Percentiles rank a stretch among this genome's conserved stretches.
phyloP scores from a whole-genome alignment of 2,113 vertebrate genomes.

The Scomber japonicus region DNA sequence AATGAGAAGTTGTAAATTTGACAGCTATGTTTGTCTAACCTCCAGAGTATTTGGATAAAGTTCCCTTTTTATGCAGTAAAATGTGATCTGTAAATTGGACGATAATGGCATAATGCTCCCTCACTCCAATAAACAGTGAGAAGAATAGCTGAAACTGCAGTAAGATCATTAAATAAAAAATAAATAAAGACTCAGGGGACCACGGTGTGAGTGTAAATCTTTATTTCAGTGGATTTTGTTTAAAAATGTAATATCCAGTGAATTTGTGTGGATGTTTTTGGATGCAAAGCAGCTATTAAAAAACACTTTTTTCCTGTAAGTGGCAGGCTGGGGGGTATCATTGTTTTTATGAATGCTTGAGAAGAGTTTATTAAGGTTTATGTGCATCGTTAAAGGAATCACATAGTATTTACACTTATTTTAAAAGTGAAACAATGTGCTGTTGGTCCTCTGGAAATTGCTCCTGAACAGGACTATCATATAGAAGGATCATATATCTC shows the following conservation, averaged over 20 bases:
- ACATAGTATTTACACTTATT: constrained; percentile 22
- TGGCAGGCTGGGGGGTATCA: constrained; percentile 12
- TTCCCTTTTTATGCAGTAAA: neutral
- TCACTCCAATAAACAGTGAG: constrained; percentile 35
- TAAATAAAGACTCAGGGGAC: neutral
- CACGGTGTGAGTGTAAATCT: neutral
- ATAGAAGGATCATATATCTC: too few relatives aligned
- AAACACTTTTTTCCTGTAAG: constrained; percentile 17
- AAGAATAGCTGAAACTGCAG: constrained; percentile 9
- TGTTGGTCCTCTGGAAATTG: neutral
- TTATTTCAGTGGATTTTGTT: constrained; percentile 6
- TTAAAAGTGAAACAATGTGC: neutral
- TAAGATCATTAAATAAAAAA: constrained; percentile 17
- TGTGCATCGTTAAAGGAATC: constrained; percentile 32
- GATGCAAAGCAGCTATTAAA: neutral
- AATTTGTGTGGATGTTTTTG: neutral
- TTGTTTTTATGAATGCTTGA: constrained; percentile 41
- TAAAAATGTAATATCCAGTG: neutral
- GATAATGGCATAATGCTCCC: constrained; percentile 17
- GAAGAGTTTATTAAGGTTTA: constrained; percentile 34
- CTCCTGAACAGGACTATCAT: too few relatives aligned
- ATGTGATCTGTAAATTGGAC: constrained; percentile 35
- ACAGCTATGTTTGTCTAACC: constrained; percentile 41
- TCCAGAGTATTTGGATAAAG: constrained; percentile 14
- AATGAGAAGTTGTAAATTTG: constrained; percentile 27